Percentiles rank a stretch among this genome's conserved stretches.
These are phyloP conservation scores for Coilia nasus DNA, from an alignment of 2,797 vertebrate genomes.

Conservation along the genomic window DNA sequence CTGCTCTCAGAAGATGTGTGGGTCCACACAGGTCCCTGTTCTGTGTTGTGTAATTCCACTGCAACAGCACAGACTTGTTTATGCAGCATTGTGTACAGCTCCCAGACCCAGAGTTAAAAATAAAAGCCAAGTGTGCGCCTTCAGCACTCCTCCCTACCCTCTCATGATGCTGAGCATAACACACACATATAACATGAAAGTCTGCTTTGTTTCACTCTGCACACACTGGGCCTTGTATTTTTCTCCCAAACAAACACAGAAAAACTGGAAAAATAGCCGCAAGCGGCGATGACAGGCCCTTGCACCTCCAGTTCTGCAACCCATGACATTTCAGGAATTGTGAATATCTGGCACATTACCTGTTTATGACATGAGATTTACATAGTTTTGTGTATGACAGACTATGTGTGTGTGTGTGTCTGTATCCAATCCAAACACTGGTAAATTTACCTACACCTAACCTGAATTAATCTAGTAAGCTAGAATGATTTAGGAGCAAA, in stretches of 20 bases:
- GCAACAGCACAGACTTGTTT: not conserved
- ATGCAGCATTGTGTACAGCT: not conserved
- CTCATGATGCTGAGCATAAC: not conserved
- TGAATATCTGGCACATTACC: too few relatives aligned
- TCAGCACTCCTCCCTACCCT: not conserved
- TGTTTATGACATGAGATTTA: too few relatives aligned
- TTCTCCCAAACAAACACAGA: not conserved
- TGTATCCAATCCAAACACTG: too few relatives aligned
- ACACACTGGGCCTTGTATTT: not conserved
- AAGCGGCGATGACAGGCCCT: too few relatives aligned
- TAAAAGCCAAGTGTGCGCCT: not conserved
- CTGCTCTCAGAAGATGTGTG: not conserved
- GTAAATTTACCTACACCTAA: too few relatives aligned
- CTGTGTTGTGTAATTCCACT: not conserved
- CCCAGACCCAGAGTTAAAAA: conserved; percentile 1
- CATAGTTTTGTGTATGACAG: too few relatives aligned
- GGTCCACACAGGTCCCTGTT: not conserved
- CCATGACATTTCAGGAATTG: too few relatives aligned
- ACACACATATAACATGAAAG: too few relatives aligned
- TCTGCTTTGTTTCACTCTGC: not conserved
- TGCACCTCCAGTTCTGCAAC: too few relatives aligned
- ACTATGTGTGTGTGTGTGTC: too few relatives aligned
- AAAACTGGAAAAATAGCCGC: not conserved
- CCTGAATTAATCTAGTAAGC: too few relatives aligned
- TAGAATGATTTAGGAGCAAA: too few relatives aligned